Evolutionary conservation across 2,113 vertebrate genomes (phyloP), one percentile per base, ranked within the genome.

Genomic region (Xerus inauris): DNA sequence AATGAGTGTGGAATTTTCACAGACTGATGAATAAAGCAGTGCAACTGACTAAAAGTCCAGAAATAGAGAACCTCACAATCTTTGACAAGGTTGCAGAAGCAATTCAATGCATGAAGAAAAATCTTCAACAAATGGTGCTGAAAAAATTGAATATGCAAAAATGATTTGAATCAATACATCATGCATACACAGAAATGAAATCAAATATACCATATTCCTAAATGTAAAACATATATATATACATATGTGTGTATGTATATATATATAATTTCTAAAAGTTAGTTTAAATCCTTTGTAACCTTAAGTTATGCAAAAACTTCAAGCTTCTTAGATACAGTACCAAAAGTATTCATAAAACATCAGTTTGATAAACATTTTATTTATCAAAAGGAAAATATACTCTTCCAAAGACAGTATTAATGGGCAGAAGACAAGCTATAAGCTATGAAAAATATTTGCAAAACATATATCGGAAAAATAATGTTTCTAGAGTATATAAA

Each of bases 371-470:
- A 28, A 11, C 87, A 32, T 13, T 72, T 11, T 3, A 71, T 96
- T 76, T 38, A 87, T 72, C 81, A 90, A 69, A 84, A 81, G n/a
- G 51, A 87, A 87, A 87, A 87, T 84, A 8, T 30, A 64, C 14
- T 73, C 16, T 89, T 94, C 17, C 16, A 83, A 88, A 86, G n/a
- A 67, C 12, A 38, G 3, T 69, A 8, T 72, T 57, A 77, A 72
- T 32, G 8, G 12, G 47, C n/a, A 49, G 81, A 80, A 76, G 22
- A 76, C 7, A 71, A 92, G 5, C 8, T 40, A 57, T 2, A 35
- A 45, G 67, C 5, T 38, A 3, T 20, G 35, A 20, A 83, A 92
- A 54, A 72, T 69, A 81, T 75, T 79, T 57, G 12, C 17, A 86
- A 54, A n/a, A 24, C 35, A 65, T n/a, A 2, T 32, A 67, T 32